phyloP scores from a whole-genome alignment of 2,888 invertebrate species.

The Leptopterna dolabrata region DNA sequence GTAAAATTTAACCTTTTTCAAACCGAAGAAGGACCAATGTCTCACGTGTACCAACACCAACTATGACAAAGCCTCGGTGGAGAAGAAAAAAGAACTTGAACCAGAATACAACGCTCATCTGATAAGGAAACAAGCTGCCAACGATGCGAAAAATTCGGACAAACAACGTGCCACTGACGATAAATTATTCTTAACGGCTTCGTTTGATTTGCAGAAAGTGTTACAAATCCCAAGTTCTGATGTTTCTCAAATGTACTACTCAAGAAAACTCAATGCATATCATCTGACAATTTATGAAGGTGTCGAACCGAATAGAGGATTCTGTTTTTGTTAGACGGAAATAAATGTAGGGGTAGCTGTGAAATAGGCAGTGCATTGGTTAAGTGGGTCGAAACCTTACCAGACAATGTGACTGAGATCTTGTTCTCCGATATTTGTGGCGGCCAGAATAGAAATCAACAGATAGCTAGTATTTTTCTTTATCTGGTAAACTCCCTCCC shows the following conservation, averaged over 20 bases:
- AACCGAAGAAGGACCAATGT: not conserved
- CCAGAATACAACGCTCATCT: too few relatives aligned
- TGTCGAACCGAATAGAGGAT: slow-evolving; percentile 62
- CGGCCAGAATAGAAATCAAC: slow-evolving; percentile 25
- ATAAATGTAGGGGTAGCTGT: slow-evolving; percentile 62
- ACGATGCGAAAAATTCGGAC: not conserved
- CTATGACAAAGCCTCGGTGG: not conserved
- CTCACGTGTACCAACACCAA: not conserved
- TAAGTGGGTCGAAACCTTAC: not conserved
- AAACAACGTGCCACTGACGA: not conserved
- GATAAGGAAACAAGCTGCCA: not conserved
- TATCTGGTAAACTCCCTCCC: too few relatives aligned
- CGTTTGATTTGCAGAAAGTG: not conserved
- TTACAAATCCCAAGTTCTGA: not conserved
- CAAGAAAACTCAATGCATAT: slow-evolving; percentile 59
- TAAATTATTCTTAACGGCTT: too few relatives aligned
- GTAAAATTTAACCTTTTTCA: not conserved
- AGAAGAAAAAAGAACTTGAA: not conserved
- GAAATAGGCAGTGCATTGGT: slow-evolving; percentile 63
- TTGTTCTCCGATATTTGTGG: slow-evolving; percentile 42
- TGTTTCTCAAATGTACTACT: not conserved
- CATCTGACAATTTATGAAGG: slow-evolving; percentile 65
- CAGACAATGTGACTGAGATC: not conserved
- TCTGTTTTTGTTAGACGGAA: slow-evolving; percentile 64
- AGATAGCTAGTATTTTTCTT: not conserved